Evolutionary conservation across 2,888 invertebrate species (phyloP), one percentile per base, ranked within the genome.

Genomic region (Choreutis nemorana): DNA sequence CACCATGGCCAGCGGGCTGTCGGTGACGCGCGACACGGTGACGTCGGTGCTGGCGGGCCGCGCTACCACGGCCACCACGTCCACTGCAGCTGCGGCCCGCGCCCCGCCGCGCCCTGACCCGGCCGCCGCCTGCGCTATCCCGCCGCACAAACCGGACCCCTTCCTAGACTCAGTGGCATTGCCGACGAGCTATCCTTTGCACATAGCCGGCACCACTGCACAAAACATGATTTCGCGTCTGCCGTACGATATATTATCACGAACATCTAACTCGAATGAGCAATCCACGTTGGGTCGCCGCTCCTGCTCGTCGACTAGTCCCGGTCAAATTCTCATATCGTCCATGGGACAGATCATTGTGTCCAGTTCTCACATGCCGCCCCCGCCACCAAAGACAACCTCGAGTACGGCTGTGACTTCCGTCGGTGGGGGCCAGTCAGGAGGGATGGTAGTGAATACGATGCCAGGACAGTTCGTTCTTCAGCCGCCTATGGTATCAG

Each of bases 361-460:
- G 59, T 86, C 87, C 0, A 83, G 81, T 18, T 83, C 81, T 32
- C 81, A 80, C 20, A 86, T 86, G 72, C 86, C 84, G 32, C 86
- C 86, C 12, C 86, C 87, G 1, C 84, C 84, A n/a, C 83, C 84
- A 1, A 80, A 80, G 39, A 58, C 60, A 13, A 81, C 81, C n/a
- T 79, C 83, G 57, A 77, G 83, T 1, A 86, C 86, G 0, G 86
- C 84, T 44, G 86, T 85, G 1, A 85, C 83, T 1, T 84, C 83
- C 0, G 84, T 83, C 1, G 83, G 81, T 0, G 81, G 82, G 2
- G 81, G 83, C 1, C 86, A 85, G 41, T 83, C 87, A 3, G 88
- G 89, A 14, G 87, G 91, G 0, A 89, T 91, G 1, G 82, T 94
- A 3, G 87, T 94, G 1, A 93, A 93, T 50, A 86, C 91, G 0